phyloP scores from a whole-genome alignment of 2,797 vertebrate species.

The Schizothorax lantsangensis region DNA sequence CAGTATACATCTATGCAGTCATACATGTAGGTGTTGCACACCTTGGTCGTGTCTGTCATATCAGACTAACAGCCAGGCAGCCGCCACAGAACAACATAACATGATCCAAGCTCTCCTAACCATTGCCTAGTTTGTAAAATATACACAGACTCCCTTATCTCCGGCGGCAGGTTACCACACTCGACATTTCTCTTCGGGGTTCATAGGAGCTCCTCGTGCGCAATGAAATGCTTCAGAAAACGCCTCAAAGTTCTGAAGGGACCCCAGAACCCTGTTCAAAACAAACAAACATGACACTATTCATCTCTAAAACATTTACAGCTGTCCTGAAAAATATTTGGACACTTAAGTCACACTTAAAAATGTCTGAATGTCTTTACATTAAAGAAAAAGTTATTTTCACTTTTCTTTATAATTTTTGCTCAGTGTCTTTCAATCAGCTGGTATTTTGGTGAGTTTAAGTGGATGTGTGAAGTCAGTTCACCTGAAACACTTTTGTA shows the following conservation, averaged over 20 bases:
- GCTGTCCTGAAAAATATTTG: no score
- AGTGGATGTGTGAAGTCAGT: no score
- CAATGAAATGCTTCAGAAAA: constrained; percentile 94
- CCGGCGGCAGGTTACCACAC: constrained; percentile 85
- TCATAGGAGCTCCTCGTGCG: constrained; percentile 85
- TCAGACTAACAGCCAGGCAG: constrained; percentile 54
- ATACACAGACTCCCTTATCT: constrained; percentile 18
- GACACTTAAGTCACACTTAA: neutral
- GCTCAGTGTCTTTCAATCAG: neutral
- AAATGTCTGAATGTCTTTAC: neutral
- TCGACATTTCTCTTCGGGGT: constrained; percentile 86
- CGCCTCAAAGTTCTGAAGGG: constrained; percentile 92
- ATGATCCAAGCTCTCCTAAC: constrained; percentile 57
- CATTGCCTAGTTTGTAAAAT: constrained; percentile 58
- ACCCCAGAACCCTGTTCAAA: constrained; percentile 88
- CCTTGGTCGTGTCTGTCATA: constrained; percentile 39
- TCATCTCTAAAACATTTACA: neutral
- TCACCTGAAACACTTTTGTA: neutral
- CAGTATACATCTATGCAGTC: constrained; percentile 39
- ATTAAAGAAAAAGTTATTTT: neutral
- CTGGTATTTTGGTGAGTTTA: neutral
- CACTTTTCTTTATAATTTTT: neutral
- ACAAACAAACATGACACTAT: neutral
- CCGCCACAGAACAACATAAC: constrained; percentile 53
- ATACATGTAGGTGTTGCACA: constrained; percentile 31